Evolutionary conservation across 2,797 vertebrate genomes (phyloP), one percentile per base, ranked within the genome.

Genomic region (Acipenser oxyrinchus): DNA sequence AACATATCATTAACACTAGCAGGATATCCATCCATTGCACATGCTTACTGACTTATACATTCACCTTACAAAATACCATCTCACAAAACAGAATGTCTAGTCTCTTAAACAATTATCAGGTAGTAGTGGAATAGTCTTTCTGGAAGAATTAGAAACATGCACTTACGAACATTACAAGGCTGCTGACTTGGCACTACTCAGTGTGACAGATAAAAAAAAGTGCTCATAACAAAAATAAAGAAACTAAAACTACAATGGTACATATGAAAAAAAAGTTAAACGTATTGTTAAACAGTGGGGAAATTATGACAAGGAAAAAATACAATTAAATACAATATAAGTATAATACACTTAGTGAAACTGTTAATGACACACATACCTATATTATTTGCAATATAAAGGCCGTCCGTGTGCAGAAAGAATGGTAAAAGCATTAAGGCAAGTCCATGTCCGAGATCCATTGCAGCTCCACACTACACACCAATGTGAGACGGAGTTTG

Each of bases 381-480:
- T 82, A 89, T 84, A 87, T 88, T 89, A 90, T 87, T 90, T 86
- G 88, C 83, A 85, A 89, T 84, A 83, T 89, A 88, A 74, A 91
- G 89, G 84, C 90, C 88, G 84, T 87, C 86, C 77, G 87, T 86
- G 83, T 83, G 87, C 87, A 78, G 74, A 79, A 89, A 86, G 79
- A 86, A 85, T 85, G 87, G 78, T 52, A 90, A 75, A 72, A 87
- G 72, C 75, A 90, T 87, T 77, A 91, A 84, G 73, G 84, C 83
- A 80, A 88, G 85, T 85, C 88, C 86, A 76, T 81, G 80, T 82
- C 84, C 83, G 83, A 86, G 85, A 87, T 87, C 88, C 90, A 91
- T 91, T 87, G 87, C 88, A 89, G 89, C 88, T 88, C 88, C 88
- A 87, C 87, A 90, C 87, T 89, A 89, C 89, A 87, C 89, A 87